Conservation (phyloP, 2,113 vertebrate genomes). For the Baryphthengus martii region DNA sequence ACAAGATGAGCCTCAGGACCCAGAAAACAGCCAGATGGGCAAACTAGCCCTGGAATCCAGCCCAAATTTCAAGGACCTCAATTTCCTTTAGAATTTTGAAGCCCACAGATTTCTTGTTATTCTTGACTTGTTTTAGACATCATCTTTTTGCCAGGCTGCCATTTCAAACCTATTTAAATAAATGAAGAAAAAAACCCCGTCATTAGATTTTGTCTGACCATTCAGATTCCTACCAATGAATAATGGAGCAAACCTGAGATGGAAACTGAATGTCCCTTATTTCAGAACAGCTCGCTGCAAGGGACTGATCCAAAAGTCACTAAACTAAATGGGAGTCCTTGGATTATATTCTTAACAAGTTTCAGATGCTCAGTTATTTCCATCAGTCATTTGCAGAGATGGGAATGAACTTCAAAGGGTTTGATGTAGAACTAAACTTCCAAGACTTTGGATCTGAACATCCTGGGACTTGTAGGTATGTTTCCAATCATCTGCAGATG, state of each 20-base stretch:
- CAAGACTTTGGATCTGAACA: conserved; percentile 39
- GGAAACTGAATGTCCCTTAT: not conserved
- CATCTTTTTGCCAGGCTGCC: not conserved
- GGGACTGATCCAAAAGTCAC: not conserved
- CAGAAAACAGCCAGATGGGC: not conserved
- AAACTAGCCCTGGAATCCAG: not conserved
- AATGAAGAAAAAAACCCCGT: not conserved
- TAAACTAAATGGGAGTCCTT: not conserved
- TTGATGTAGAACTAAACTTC: conserved; percentile 31
- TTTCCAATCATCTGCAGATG: conserved; percentile 60
- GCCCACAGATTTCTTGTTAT: not conserved
- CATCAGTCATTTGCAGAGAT: conserved; percentile 47
- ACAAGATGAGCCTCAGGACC: not conserved
- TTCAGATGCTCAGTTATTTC: conserved; percentile 55
- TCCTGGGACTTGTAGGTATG: conserved; percentile 52
- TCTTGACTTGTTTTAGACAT: not conserved
- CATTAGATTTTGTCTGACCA: not conserved
- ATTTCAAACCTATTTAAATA: not conserved
- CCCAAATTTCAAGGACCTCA: not conserved
- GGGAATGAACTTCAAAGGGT: conserved; percentile 53
- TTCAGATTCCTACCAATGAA: not conserved
- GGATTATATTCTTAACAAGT: conserved; percentile 38
- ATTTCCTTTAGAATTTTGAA: not conserved
- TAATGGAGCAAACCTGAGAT: not conserved
- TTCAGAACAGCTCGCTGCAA: not conserved